These are phyloP conservation scores for Rhizoglyphus robini DNA, from an alignment of 1,140 invertebrate genomes.

Conservation along the genomic window DNA sequence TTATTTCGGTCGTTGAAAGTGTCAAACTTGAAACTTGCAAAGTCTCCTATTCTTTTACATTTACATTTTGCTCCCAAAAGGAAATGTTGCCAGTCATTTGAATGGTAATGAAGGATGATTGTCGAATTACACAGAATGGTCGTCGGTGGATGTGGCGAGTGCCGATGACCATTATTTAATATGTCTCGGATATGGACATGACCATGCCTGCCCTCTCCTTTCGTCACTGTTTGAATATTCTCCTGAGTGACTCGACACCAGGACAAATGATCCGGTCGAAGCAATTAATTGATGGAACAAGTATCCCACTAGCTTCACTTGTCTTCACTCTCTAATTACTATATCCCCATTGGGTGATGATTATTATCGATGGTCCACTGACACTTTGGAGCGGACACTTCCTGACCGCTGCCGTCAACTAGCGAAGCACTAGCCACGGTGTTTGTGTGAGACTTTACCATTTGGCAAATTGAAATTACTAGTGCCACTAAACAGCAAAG, in stretches of 20 bases:
- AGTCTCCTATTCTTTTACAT: too few relatives aligned
- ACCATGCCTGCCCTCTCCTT: too few relatives aligned
- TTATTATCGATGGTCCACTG: too few relatives aligned
- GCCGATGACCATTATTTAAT: too few relatives aligned
- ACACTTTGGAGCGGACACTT: background rate
- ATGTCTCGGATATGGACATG: too few relatives aligned
- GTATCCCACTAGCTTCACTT: background rate
- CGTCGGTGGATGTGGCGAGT: too few relatives aligned
- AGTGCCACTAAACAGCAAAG: background rate
- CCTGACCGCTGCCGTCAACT: background rate
- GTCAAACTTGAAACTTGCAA: too few relatives aligned
- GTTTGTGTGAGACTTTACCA: constrained; percentile 13
- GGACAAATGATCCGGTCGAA: background rate
- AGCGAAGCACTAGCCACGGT: background rate
- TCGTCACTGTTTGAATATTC: constrained; percentile 6
- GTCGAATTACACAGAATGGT: too few relatives aligned
- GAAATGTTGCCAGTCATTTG: too few relatives aligned
- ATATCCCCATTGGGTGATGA: background rate
- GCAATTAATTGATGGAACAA: constrained; percentile 6
- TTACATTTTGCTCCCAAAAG: too few relatives aligned
- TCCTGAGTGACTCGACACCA: background rate
- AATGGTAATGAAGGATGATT: too few relatives aligned
- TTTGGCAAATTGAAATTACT: constrained; percentile 15
- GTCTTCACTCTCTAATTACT: background rate
- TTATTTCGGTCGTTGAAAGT: too few relatives aligned